phyloP scores from a whole-genome alignment of 2,888 invertebrate genomes.

The Dasysyrphus albostriatus region DNA sequence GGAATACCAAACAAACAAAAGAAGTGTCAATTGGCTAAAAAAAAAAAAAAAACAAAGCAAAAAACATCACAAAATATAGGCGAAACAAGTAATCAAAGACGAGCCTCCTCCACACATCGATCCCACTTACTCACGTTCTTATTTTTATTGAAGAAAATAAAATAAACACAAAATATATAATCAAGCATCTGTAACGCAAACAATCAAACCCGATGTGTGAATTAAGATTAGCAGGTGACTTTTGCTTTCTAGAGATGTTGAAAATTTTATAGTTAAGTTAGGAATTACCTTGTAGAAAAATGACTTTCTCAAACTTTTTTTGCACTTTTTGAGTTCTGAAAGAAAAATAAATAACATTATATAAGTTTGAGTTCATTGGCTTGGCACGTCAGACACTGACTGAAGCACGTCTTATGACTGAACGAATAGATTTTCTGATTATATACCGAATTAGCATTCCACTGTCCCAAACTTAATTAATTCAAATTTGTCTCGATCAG shows the following conservation, averaged over 20 bases:
- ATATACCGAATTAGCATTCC: constrained; percentile 42
- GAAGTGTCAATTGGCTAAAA: background rate
- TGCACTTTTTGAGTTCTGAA: background rate
- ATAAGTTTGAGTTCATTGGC: constrained; percentile 30
- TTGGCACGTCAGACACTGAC: background rate
- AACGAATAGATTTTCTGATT: constrained; percentile 38
- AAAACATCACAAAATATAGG: background rate
- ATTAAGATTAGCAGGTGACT: constrained; percentile 25
- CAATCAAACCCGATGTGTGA: constrained; percentile 15
- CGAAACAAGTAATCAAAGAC: constrained; percentile 23
- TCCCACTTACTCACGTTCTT: constrained; percentile 15
- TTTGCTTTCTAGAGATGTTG: constrained; percentile 13
- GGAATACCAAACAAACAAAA: background rate
- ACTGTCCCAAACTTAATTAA: constrained; percentile 42
- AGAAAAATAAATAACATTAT: background rate
- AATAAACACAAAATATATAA: background rate
- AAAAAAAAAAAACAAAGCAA: background rate
- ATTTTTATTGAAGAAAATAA: background rate
- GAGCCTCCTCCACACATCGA: constrained; percentile 25
- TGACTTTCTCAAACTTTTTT: background rate
- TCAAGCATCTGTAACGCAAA: background rate
- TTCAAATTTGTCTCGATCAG: constrained; percentile 23
- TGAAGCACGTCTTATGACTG: constrained; percentile 37
- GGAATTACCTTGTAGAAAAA: background rate
- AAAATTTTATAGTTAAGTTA: background rate